Evolutionary conservation across 2,888 invertebrate genomes (phyloP).

Genomic region (Tipula unca): DNA sequence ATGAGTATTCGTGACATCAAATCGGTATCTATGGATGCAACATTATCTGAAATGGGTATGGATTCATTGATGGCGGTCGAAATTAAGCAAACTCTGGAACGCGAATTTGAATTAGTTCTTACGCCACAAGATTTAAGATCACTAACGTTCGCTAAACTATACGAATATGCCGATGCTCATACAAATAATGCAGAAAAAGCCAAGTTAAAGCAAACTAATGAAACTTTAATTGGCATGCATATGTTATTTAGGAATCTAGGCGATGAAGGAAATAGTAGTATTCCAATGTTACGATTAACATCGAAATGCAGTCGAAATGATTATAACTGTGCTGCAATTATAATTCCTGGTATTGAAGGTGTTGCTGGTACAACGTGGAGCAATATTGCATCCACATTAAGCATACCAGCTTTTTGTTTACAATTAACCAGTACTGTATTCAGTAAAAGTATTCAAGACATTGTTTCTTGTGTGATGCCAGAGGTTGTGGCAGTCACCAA

Average conservation of each 20-base stretch:
- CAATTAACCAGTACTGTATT: conserved; percentile 33
- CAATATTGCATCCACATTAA: conserved; percentile 31
- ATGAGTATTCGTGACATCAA: conserved; percentile 61
- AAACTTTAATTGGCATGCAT: conserved; percentile 43
- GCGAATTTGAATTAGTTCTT: conserved; percentile 79
- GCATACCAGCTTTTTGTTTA: conserved; percentile 31
- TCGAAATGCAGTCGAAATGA: conserved; percentile 31
- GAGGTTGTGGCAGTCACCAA: conserved; percentile 47
- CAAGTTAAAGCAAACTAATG: conserved; percentile 35
- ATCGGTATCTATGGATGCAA: conserved; percentile 58
- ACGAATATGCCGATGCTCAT: conserved; percentile 34
- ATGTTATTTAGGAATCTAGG: conserved; percentile 54
- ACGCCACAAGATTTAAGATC: conserved; percentile 78
- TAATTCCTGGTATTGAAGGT: conserved; percentile 63
- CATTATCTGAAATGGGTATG: conserved; percentile 87
- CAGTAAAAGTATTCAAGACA: background rate
- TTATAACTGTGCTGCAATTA: conserved; percentile 38
- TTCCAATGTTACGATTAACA: conserved; percentile 48
- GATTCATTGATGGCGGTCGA: conserved; percentile 97
- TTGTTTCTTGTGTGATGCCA: background rate
- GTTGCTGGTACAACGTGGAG: conserved; percentile 44
- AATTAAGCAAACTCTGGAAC: conserved; percentile 84
- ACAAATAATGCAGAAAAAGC: conserved; percentile 32
- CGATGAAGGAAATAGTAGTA: conserved; percentile 48
- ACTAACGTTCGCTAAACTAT: conserved; percentile 55